Base-by-base conservation (phyloP, 2,113 vertebrate species). In the Eretmochelys imbricata region DNA sequence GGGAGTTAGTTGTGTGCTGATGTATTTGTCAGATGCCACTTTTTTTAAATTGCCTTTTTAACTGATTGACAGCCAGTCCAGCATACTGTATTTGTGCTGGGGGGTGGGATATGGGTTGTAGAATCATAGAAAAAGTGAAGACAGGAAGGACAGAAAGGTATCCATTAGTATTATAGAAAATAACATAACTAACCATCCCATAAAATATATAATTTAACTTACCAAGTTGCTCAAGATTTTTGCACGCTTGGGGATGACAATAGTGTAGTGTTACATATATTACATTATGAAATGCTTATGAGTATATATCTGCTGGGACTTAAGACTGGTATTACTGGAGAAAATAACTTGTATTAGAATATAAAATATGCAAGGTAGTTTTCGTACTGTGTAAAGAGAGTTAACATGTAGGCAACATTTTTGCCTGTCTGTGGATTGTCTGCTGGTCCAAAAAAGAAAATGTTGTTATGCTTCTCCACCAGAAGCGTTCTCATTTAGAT, bases 181-280 rank as follows among this genome's bases (percentile, higher is more conserved):
- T 46, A 46, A 76, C 20, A 25, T 38, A 76, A 38, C 38, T 50
- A 35, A 75, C 17, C 0, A 0, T 76, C 11, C n/a, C 1, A 6
- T 65, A 89, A 50, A 89, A 10, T 35, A 79, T 83, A 90, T 76
- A 9, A 89, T 95, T 93, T 89, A 48, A 75, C 59, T 87, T 75
- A 91, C 3, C 54, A 78, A 80, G 62, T 78, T 3, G 3, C 24
- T 59, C 14, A 24, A 24, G 78, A 54, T 91, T 93, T 91, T 89
- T 54, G 38, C 65, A 29, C 1, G 80, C 35, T 54, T 79, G 42
- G 78, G 24, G 42, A 81, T 93, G 65, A 78, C 48, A 85, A 16
- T 31, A 75, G 16, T n/a, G 48, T 50, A 83, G 11, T 20, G 27
- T 69, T 89, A 54, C 22, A 92, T 38, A 3, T 81, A 85, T 93